Conservation (phyloP, 2,888 invertebrate species). For the Harpagoxenus sublaevis region DNA sequence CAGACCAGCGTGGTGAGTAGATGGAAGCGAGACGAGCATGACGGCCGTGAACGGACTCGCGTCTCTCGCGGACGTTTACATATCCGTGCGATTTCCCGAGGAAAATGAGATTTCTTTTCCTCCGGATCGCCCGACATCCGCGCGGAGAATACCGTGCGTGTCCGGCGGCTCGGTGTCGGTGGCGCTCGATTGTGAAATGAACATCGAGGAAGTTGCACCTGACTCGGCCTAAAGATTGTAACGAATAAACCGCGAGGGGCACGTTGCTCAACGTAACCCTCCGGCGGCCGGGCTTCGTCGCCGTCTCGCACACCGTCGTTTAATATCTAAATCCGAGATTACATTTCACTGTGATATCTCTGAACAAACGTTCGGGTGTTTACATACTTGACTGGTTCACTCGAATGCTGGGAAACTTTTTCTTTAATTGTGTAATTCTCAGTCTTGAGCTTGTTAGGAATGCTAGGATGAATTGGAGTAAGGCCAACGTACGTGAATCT, state of each 20-base stretch:
- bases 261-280: neutral
- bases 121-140: neutral
- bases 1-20: conserved; percentile 90
- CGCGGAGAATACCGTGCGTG: neutral
- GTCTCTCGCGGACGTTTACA: neutral
- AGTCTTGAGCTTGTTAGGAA: neutral
- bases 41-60: neutral
- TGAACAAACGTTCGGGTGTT: neutral
- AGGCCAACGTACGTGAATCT: neutral
- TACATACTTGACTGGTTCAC: neutral
- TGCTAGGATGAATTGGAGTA: neutral
- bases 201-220: neutral
- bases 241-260: neutral
- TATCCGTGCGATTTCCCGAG: no score
- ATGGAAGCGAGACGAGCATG: neutral
- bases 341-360: neutral
- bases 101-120: neutral
- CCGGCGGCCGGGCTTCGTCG: no score
- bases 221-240: neutral
- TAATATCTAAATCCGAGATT: neutral
- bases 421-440: neutral
- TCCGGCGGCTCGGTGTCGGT: neutral
- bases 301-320: no score
- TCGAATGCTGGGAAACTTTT: neutral
- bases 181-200: neutral